These are phyloP conservation scores for Paramuricea clavata DNA, from an alignment of 92 coral and sea anemone species.

Conservation along the genomic window DNA sequence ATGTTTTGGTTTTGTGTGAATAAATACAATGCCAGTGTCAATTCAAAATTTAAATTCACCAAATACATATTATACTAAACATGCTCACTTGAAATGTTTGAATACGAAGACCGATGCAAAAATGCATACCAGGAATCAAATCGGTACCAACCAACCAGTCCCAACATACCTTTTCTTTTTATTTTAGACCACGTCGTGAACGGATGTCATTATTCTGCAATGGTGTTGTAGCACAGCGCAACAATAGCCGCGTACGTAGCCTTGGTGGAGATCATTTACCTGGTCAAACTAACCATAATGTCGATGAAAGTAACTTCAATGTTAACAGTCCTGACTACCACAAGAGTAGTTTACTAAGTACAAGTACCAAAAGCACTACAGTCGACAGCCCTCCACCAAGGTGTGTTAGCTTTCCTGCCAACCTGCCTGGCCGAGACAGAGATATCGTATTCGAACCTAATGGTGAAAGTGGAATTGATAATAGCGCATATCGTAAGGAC, in stretches of 20 bases:
- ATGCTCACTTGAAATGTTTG: neutral
- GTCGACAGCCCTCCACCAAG: constrained; percentile 90
- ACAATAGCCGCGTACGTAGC: constrained; percentile 81
- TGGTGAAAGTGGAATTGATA: neutral
- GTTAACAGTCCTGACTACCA: constrained; percentile 73
- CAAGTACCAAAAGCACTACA: constrained; percentile 93
- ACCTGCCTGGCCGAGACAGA: constrained; percentile 15
- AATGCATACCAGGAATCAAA: neutral
- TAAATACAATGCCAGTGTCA: too few relatives aligned
- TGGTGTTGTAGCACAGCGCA: constrained; percentile 80
- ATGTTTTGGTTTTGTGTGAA: too few relatives aligned
- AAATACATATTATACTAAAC: neutral
- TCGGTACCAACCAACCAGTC: neutral
- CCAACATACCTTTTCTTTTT: neutral
- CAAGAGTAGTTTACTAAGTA: constrained; percentile 79
- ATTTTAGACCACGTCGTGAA: constrained; percentile 74
- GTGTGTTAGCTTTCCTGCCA: constrained; percentile 31
- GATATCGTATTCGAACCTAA: neutral
- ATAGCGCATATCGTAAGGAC: constrained; percentile 16
- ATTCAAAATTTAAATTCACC: neutral
- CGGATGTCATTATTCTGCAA: constrained; percentile 96
- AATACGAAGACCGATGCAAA: too few relatives aligned
- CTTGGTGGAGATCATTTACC: constrained; percentile 45
- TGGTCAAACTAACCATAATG: neutral
- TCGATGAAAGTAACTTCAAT: neutral